Base-by-base conservation (phyloP, 2,888 invertebrate species). In the Teinopalpus imperialis region DNA sequence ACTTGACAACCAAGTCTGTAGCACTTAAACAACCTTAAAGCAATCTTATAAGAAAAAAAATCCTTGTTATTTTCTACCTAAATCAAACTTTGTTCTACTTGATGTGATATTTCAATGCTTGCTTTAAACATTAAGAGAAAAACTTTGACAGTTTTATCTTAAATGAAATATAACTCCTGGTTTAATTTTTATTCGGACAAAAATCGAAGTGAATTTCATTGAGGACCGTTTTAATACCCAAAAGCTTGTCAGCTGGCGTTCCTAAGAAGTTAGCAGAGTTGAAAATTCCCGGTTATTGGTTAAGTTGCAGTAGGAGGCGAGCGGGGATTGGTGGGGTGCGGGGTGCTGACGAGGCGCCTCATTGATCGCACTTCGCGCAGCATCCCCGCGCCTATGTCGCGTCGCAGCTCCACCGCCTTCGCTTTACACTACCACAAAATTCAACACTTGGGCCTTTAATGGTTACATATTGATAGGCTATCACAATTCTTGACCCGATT, bases 281-380 rank as follows among this genome's bases (percentile, higher is more conserved):
- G 69, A 69, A 73, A 66, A 72, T 69, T 67, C 72, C 70, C 72
- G 69, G 73, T 71, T 72, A 74, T 72, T 63, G 65, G 69, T 67
- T 63, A 61, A 69, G 63, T 70, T 66, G 66, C 58, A 55, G 53
- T 48, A 52, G 42, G 40, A 27, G 46, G 41, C 24, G 39, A 49
- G 32, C 40, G 10, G 48, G 56, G 57, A 58, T 59, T 57, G 48
- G 52, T 51, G 52, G 62, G 53, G 42, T 54, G 45, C 54, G 46
- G 63, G 60, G 58, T 61, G 54, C 65, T 63, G 62, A 66, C 63
- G 66, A 67, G 66, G 70, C 68, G 61, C 69, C 78, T 87, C 87
- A 88, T 88, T 87, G 87, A 88, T 88, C 87, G 86, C 70, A 58
- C 56, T 59, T 64, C 71, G 75, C 81, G 74, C 77, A 78, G 75